A percentile compares a stretch with the other conserved stretches of the same genome.
These are phyloP conservation scores for Elegia similella DNA, from an alignment of 2,888 invertebrate species.

Conservation along the genomic window DNA sequence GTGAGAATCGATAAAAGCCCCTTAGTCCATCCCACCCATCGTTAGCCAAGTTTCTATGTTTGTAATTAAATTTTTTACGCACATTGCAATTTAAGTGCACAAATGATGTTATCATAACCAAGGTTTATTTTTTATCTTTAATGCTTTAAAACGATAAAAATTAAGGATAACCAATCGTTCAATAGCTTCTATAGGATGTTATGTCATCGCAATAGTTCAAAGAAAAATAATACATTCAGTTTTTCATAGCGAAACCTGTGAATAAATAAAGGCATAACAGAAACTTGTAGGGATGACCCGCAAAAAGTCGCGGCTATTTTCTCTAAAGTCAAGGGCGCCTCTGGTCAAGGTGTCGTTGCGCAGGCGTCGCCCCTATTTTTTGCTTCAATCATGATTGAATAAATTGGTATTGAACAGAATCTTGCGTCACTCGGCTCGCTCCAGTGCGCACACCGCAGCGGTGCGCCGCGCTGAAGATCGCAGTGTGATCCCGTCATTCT, in stretches of 20 bases:
- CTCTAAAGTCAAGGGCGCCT: constrained; percentile 71
- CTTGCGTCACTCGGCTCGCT: constrained; percentile 71
- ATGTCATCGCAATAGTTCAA: no score
- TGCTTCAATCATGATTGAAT: constrained; percentile 58
- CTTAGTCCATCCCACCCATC: no score
- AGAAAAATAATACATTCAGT: no score
- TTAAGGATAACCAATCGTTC: no score
- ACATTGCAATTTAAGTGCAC: no score
- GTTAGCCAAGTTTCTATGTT: no score
- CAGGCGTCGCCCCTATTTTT: constrained; percentile 68
- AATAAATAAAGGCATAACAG: neutral
- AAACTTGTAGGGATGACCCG: constrained; percentile 34
- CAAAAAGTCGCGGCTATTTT: constrained; percentile 50
- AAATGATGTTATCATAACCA: no score
- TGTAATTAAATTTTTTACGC: no score
- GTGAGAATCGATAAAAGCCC: no score
- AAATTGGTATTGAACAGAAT: constrained; percentile 62
- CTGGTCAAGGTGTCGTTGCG: constrained; percentile 74
- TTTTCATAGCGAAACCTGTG: neutral
- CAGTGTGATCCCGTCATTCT: neutral
- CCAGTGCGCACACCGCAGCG: constrained; percentile 48
- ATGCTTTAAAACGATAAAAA: no score
- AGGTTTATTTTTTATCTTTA: no score
- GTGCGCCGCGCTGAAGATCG: neutral
- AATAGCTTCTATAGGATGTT: no score